These are phyloP conservation scores for Tetragnatha versicolor DNA, from an alignment of 1,140 invertebrate species.

Conservation along the genomic window DNA sequence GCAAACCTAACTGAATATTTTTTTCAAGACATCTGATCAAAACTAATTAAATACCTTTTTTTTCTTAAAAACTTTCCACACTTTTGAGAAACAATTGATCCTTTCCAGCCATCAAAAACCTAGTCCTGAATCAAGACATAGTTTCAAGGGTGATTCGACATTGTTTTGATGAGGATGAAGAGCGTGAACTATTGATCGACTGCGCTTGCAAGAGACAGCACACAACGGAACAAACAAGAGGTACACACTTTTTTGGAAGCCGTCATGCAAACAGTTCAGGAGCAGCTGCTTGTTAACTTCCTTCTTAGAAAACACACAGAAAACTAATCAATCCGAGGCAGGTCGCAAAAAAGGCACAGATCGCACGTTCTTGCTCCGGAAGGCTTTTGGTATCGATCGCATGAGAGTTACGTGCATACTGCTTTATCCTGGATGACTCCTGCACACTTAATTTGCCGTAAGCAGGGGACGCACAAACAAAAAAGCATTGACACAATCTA, in stretches of 20 bases:
- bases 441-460: too few relatives aligned
- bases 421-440: too few relatives aligned
- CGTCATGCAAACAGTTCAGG: neutral
- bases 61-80: too few relatives aligned
- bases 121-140: too few relatives aligned
- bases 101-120: too few relatives aligned
- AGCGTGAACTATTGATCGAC: neutral
- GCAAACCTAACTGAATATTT: too few relatives aligned
- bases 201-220: neutral
- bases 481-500: slow-evolving; percentile 16
- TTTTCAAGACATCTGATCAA: too few relatives aligned
- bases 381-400: neutral
- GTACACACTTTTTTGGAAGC: neutral
- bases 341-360: slow-evolving; percentile 53
- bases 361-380: slow-evolving; percentile 20
- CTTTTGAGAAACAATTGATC: too few relatives aligned
- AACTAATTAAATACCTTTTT: too few relatives aligned
- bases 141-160: neutral
- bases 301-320: neutral
- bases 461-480: neutral
- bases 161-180: neutral
- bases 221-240: neutral
- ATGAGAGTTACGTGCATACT: neutral
- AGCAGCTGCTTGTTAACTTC: neutral
- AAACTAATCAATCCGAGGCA: slow-evolving; percentile 42